Evolutionary conservation across 2,113 vertebrate genomes (phyloP).

Genomic region (Syngnathus typhle): DNA sequence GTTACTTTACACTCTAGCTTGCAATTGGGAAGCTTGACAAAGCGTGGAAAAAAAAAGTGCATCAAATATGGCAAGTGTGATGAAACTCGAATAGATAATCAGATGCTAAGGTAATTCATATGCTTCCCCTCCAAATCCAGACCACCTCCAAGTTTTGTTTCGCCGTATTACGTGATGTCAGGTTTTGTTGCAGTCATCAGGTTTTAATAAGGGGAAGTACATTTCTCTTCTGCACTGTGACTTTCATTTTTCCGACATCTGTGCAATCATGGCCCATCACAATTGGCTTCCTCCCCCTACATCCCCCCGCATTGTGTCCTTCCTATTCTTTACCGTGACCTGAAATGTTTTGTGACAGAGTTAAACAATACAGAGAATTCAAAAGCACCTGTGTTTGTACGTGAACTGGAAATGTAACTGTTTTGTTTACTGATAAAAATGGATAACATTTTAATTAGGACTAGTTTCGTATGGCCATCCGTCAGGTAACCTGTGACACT

Average conservation of each 20-base stretch:
- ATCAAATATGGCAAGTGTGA: background rate
- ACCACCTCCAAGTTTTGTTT: background rate
- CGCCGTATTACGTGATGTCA: background rate
- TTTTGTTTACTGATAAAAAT: background rate
- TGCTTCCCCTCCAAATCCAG: background rate
- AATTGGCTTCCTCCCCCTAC: background rate
- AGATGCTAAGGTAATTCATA: background rate
- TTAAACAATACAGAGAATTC: too few species aligned
- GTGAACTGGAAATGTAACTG: too few species aligned
- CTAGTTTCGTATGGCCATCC: constrained; percentile 8
- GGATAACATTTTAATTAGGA: constrained; percentile 3
- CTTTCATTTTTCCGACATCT: background rate
- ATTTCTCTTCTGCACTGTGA: background rate
- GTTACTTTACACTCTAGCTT: background rate
- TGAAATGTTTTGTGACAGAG: background rate
- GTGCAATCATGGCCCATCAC: background rate
- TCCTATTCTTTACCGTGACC: background rate
- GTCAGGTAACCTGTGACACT: constrained; percentile 29
- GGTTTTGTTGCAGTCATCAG: background rate
- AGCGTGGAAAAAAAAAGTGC: background rate
- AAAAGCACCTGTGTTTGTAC: too few species aligned
- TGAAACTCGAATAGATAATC: background rate
- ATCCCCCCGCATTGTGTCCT: background rate
- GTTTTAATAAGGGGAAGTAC: background rate
- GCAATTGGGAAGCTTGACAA: background rate